A percentile compares a stretch with the other conserved stretches of the same genome.
phyloP scores from a whole-genome alignment of 2,113 vertebrate genomes.

The Phalacrocorax aristotelis region DNA sequence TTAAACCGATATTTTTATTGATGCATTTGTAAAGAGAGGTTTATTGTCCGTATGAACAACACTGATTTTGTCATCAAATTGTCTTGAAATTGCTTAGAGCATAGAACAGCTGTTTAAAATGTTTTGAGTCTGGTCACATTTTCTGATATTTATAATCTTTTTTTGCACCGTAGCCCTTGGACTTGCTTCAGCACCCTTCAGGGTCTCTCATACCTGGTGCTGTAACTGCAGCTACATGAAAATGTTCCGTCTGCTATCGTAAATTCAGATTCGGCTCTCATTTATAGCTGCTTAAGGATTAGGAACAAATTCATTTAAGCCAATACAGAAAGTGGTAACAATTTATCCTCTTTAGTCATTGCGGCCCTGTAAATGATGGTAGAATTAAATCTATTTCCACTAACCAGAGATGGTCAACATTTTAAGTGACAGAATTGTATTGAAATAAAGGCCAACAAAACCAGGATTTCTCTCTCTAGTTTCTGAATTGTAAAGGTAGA shows the following conservation, averaged over 20 bases:
- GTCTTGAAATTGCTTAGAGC: background rate
- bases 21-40: background rate
- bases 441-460: background rate
- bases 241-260: background rate
- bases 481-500: background rate
- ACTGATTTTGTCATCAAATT: background rate
- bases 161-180: background rate
- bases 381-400: background rate
- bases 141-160: background rate
- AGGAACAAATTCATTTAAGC: constrained; percentile 5
- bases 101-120: background rate
- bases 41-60: background rate
- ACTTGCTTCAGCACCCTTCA: background rate
- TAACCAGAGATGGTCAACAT: background rate
- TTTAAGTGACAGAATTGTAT: background rate
- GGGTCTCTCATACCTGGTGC: background rate
- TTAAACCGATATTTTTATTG: background rate
- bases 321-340: background rate
- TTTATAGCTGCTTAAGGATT: background rate
- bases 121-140: background rate
- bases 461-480: background rate
- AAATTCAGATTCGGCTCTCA: background rate
- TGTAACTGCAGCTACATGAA: background rate
- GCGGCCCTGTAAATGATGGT: background rate
- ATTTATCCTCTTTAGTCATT: background rate